Base-by-base conservation (phyloP, 1,140 invertebrate species). In the Panonychus citri region DNA sequence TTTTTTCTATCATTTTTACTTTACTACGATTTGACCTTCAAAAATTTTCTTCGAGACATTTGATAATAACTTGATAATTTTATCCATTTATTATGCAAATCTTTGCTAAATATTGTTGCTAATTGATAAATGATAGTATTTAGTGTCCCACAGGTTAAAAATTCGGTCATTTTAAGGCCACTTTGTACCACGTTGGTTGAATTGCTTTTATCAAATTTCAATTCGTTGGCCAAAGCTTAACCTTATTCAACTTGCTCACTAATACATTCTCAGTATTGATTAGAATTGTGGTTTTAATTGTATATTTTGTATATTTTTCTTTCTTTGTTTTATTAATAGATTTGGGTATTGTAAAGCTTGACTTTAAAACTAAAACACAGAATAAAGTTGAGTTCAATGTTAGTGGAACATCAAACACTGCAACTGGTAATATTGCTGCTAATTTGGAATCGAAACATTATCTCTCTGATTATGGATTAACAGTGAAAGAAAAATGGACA, bases 401-500 rank as follows among this genome's bases (percentile, higher is more conserved):
- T 61, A 82, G 81, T 60, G 86, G 88, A 58, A 78, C 77, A 60
- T 85, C 83, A 46, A 87, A 86, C 69, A 82, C 85, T 68, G 89
- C 95, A 65, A 82, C 82, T 61, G 88, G 87, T 65, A 90, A 89
- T 71, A 82, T 91, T 8, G 80, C 82, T 64, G 90, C 86, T 51
- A 83, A 78, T 56, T 76, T 96, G 64, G 88, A 94, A 71, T 93
- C 87, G 30, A 95, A 95, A 74, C 95, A 95, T 71, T 87, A 83
- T 68, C 76, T 88, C 61, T 82, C 81, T 66, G 86, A 94, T 64
- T 85, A 90, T 72, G 89, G 87, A 75, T 66, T 97, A 21, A 93
- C 88, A 51, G 84, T 98, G 67, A 83, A 85, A 59, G 94, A 99
- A 72, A 97, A 91, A 70, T 98, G 93, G 94, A 97, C 88, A 70